Conservation (phyloP, 1,140 invertebrate species). For the Drosophila azteca region DNA sequence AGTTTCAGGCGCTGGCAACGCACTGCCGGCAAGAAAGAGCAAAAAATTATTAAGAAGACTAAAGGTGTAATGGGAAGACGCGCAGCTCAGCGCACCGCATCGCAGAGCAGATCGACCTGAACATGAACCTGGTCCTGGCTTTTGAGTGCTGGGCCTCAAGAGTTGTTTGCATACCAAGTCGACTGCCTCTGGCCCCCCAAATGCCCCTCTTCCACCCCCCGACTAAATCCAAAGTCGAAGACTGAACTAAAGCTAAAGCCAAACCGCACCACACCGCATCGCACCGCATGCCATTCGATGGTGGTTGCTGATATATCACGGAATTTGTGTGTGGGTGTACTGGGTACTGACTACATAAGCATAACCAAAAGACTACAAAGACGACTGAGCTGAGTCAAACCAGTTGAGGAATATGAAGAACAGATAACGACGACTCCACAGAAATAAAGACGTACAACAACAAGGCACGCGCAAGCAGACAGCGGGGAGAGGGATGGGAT, state of each 20-base stretch:
- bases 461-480: conserved; percentile 54
- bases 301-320: conserved; percentile 71
- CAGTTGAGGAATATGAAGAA: conserved; percentile 78
- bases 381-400: conserved; percentile 66
- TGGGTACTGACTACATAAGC: conserved; percentile 40
- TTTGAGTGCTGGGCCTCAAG: conserved; percentile 17
- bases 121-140: conserved; percentile 25
- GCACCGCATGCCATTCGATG: conserved; percentile 60
- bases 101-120: conserved; percentile 21
- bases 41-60: conserved; percentile 60
- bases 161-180: conserved; percentile 67
- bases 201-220: neutral
- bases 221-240: conserved; percentile 26
- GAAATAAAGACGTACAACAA: conserved; percentile 75
- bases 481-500: neutral
- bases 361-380: conserved; percentile 26
- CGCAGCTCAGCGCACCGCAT: neutral
- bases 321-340: conserved; percentile 78
- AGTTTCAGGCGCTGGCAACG: conserved; percentile 9
- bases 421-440: conserved; percentile 69
- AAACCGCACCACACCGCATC: conserved; percentile 29
- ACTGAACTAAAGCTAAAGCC: conserved; percentile 29
- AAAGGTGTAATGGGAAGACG: conserved; percentile 59
- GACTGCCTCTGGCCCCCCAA: conserved; percentile 9
- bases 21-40: conserved; percentile 41